These are phyloP conservation scores for Apogon hyalosoma DNA, from an alignment of 2,797 vertebrate genomes.

Conservation along the genomic window DNA sequence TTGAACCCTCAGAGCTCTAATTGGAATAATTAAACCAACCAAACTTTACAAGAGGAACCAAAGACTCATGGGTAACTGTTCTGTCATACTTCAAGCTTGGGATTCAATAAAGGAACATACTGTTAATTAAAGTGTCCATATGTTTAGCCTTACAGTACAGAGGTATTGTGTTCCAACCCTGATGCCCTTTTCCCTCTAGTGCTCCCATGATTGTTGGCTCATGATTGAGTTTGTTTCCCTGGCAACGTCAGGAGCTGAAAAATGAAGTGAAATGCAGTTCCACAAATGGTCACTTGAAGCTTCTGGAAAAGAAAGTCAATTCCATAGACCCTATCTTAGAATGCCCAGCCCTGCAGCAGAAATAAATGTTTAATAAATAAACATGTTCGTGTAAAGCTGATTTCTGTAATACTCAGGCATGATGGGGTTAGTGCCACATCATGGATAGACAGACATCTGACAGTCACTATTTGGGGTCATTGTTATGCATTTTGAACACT, in stretches of 20 bases:
- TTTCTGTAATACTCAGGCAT: too few species aligned
- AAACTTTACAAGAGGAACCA: slow-evolving; percentile 64
- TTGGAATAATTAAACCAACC: slow-evolving; percentile 60
- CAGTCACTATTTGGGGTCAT: too few species aligned
- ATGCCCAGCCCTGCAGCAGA: too few species aligned
- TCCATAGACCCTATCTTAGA: too few species aligned
- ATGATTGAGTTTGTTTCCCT: neutral
- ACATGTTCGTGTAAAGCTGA: too few species aligned
- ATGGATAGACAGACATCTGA: too few species aligned
- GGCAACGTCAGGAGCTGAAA: neutral
- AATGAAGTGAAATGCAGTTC: too few species aligned
- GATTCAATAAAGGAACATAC: slow-evolving; percentile 5
- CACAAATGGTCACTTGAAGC: too few species aligned
- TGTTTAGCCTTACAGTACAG: slow-evolving; percentile 3
- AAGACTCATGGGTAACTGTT: slow-evolving; percentile 46
- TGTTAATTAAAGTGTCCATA: slow-evolving; percentile 36
- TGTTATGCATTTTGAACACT: too few species aligned
- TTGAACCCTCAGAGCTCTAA: slow-evolving; percentile 61
- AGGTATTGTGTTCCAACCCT: neutral
- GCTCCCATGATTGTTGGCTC: neutral
- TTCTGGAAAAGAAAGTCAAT: too few species aligned
- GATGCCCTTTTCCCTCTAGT: neutral
- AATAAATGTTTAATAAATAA: too few species aligned
- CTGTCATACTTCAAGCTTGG: slow-evolving; percentile 13
- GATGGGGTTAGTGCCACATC: too few species aligned